Conservation (phyloP, 2,888 invertebrate species). For the Drosophila paramelanica region DNA sequence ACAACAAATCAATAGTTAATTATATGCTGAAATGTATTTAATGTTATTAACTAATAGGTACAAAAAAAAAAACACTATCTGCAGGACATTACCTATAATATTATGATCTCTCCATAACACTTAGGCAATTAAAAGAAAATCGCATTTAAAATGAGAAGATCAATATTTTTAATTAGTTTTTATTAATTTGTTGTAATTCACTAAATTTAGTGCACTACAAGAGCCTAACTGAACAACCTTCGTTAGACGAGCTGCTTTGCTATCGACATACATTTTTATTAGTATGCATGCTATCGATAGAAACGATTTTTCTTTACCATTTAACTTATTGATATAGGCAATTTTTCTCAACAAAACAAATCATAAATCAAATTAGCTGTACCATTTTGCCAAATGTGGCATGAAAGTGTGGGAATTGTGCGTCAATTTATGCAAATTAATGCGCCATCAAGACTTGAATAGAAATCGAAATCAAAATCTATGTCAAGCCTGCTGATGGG, state of each 20-base stretch:
- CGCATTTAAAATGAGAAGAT: not conserved
- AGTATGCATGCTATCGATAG: conserved; percentile 11
- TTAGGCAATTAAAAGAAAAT: not conserved
- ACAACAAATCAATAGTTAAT: no score
- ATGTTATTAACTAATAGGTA: no score
- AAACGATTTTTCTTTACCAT: conserved; percentile 57
- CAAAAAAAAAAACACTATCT: no score
- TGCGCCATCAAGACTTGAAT: conserved; percentile 47
- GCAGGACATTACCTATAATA: no score
- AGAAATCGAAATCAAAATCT: conserved; percentile 33
- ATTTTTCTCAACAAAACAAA: conserved; percentile 66
- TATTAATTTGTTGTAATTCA: not conserved
- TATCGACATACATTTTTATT: conserved; percentile 58
- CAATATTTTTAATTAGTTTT: not conserved
- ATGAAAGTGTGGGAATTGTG: conserved; percentile 75
- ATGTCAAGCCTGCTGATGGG: conserved; percentile 39
- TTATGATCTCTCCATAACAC: no score
- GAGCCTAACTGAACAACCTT: conserved; percentile 8
- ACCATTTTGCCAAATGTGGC: conserved; percentile 72
- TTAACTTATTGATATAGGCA: conserved; percentile 15
- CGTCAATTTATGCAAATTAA: conserved; percentile 72
- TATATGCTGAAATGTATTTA: no score
- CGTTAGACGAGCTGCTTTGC: not conserved
- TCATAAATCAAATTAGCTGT: conserved; percentile 74
- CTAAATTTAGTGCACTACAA: not conserved